phyloP scores from a whole-genome alignment of 2,113 vertebrate genomes.

The Opisthocomus hoazin region DNA sequence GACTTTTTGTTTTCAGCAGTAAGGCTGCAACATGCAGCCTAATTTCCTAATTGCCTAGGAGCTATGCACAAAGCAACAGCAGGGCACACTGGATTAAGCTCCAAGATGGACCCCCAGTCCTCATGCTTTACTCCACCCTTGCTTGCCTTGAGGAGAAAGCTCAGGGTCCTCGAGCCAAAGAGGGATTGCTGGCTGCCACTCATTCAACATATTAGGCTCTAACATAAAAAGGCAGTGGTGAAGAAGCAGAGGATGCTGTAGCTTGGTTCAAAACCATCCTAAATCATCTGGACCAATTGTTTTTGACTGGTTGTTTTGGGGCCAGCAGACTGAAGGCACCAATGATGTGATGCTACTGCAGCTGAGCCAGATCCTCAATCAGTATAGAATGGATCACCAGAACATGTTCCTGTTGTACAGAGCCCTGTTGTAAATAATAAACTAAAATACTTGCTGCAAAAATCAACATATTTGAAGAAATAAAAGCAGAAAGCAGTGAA shows the following conservation, averaged over 20 bases:
- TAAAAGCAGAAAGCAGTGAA: background rate
- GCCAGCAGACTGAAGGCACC: background rate
- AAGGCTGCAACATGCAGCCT: background rate
- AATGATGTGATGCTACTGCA: background rate
- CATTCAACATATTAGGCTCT: accelerated
- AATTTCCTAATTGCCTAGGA: background rate
- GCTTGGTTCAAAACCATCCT: background rate
- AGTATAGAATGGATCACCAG: background rate
- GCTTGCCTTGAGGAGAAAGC: background rate
- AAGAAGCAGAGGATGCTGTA: background rate
- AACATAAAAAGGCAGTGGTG: background rate
- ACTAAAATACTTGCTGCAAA: background rate
- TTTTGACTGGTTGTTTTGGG: background rate
- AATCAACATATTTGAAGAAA: background rate
- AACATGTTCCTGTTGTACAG: background rate
- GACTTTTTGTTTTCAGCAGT: background rate
- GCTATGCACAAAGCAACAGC: background rate
- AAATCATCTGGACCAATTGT: background rate
- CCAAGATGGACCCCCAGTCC: background rate
- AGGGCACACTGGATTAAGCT: background rate
- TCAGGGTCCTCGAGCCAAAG: background rate
- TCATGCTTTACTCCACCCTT: background rate
- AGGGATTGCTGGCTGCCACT: background rate
- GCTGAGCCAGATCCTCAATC: background rate
- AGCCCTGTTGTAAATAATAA: background rate